Evolutionary conservation across 2,888 invertebrate genomes (phyloP).

Genomic region (Apamea anceps): DNA sequence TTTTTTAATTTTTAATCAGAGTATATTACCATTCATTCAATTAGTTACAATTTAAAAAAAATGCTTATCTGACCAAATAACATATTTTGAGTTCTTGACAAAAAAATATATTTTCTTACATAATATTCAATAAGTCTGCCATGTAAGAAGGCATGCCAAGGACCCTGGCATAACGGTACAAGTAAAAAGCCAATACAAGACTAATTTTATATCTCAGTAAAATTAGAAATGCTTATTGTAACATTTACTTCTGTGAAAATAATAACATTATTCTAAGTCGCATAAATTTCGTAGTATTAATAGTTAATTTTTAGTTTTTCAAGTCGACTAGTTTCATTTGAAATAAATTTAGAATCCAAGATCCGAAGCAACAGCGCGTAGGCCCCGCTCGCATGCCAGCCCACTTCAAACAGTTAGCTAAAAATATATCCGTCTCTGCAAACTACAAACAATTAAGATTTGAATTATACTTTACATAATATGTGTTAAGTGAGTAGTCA

Average conservation of each 20-base stretch:
- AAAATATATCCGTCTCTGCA: background rate
- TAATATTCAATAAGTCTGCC: conserved; percentile 33
- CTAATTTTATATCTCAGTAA: conserved; percentile 59
- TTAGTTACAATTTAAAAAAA: conserved; percentile 3
- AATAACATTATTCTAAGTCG: conserved; percentile 49
- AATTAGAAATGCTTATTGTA: conserved; percentile 62
- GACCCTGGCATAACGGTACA: conserved; percentile 26
- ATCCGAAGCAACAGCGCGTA: conserved; percentile 64
- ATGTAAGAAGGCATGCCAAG: conserved; percentile 35
- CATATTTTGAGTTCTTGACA: conserved; percentile 31
- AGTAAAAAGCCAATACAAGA: conserved; percentile 62
- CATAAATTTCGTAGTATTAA: conserved; percentile 39
- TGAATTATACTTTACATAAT: conserved; percentile 7
- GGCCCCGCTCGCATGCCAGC: conserved; percentile 20
- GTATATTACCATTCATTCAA: conserved; percentile 13
- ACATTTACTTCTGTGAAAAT: conserved; percentile 54
- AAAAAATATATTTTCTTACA: conserved; percentile 20
- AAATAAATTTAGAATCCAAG: conserved; percentile 66
- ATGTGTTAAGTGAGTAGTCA: conserved; percentile 6
- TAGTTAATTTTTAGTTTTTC: conserved; percentile 65
- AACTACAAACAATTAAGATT: conserved; percentile 16
- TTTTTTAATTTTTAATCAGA: background rate
- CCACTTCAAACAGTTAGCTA: conserved; percentile 13
- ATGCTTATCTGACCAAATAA: conserved; percentile 23
- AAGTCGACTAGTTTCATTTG: conserved; percentile 69